Evolutionary conservation across 2,797 vertebrate genomes (phyloP).

Genomic region (Melanotaenia boesemani): DNA sequence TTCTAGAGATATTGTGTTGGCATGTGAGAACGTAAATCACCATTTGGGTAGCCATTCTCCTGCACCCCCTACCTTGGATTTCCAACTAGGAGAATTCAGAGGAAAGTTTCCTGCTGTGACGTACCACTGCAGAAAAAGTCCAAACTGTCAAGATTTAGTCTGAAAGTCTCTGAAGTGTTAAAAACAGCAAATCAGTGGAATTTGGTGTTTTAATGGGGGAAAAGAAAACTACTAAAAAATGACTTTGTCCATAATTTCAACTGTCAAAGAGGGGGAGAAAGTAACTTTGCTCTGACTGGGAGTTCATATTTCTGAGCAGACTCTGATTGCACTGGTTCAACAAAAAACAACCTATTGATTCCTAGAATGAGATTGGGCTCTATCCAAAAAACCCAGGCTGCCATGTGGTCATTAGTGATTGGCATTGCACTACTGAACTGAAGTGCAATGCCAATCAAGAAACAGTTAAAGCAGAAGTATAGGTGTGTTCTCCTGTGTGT

Average conservation of each 20-base stretch:
- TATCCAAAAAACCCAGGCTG: constrained; percentile 20
- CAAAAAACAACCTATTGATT: constrained; percentile 53
- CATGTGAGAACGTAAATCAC: background rate
- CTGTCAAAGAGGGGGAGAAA: background rate
- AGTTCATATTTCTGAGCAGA: constrained; percentile 51
- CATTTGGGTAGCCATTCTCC: background rate
- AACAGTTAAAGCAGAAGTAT: constrained; percentile 12
- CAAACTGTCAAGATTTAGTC: background rate
- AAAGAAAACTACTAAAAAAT: background rate
- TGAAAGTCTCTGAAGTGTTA: background rate
- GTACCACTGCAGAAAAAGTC: background rate
- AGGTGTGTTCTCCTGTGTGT: constrained; percentile 26
- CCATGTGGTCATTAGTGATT: constrained; percentile 42
- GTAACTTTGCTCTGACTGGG: constrained; percentile 4
- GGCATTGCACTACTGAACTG: constrained; percentile 6
- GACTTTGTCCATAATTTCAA: background rate
- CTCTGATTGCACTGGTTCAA: constrained; percentile 32
- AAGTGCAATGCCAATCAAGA: constrained; percentile 9
- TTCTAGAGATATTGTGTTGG: background rate
- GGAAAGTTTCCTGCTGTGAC: background rate
- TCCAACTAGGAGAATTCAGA: background rate
- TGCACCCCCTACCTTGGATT: background rate
- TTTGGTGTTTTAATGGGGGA: background rate
- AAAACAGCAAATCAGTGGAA: background rate
- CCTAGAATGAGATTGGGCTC: constrained; percentile 32